These are phyloP conservation scores for Rhynchophorus ferrugineus DNA, from an alignment of 1,140 invertebrate species.

Conservation along the genomic window DNA sequence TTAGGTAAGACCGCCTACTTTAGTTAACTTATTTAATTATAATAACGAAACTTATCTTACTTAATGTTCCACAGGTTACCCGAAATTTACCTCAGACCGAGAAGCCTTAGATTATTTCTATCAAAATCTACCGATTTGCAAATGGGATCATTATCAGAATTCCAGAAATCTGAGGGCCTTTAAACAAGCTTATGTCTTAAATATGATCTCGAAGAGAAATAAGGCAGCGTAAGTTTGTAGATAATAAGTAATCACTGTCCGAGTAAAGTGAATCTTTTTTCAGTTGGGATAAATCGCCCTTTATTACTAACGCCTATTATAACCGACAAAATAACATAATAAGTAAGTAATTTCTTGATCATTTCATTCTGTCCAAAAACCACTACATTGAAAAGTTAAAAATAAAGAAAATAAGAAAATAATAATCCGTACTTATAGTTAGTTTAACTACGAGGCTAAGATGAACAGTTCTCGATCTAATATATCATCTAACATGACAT, in stretches of 20 bases:
- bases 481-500: too few species aligned
- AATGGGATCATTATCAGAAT: slow-evolving; percentile 35
- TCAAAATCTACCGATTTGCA: slow-evolving; percentile 29
- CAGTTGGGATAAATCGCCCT: slow-evolving; percentile 35
- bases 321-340: slow-evolving; percentile 34
- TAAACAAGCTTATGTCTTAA: slow-evolving; percentile 28
- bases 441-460: too few species aligned
- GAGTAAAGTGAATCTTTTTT: slow-evolving; percentile 21
- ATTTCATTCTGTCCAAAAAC: not conserved
- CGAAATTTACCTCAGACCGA: slow-evolving; percentile 27
- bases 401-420: too few species aligned
- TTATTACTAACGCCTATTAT: slow-evolving; percentile 35
- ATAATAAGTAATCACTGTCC: not conserved
- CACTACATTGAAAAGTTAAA: not conserved
- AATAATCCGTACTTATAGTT: too few species aligned
- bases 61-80: slow-evolving; percentile 22
- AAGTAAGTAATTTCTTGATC: slow-evolving; percentile 25
- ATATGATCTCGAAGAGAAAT: slow-evolving; percentile 24
- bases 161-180: slow-evolving; percentile 30
- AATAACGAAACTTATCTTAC: not conserved
- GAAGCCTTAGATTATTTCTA: slow-evolving; percentile 30
- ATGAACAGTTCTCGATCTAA: too few species aligned
- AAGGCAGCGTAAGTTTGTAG: slow-evolving; percentile 27
- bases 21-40: not conserved
- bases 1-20: slow-evolving; percentile 15